Evolutionary conservation across 2,797 vertebrate genomes (phyloP), one percentile per base, ranked within the genome.

Genomic region (Xyrichtys novacula): DNA sequence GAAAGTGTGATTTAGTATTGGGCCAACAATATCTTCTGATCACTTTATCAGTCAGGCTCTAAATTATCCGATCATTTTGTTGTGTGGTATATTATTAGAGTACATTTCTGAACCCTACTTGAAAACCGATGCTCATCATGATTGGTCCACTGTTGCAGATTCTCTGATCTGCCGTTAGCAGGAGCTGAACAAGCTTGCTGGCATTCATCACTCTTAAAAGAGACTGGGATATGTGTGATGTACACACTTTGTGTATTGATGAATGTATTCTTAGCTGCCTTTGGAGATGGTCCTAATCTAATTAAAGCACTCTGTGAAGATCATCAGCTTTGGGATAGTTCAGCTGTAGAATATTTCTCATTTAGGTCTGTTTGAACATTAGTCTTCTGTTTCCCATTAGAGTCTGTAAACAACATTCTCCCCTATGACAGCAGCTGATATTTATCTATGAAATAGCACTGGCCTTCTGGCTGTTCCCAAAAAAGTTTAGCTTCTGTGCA

Each of bases 361-460:
- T 28, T 19, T 68, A 74, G 57, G 61, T 26, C 29, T 61, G 54
- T 70, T 69, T 43, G 57, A 77, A 62, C 19, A 60, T 72, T 56
- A 61, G 65, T 58, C 46, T 34, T 50, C 67, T 65, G 62, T 77
- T 86, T 85, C 36, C 63, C 75, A 44, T 44, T 44, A 74, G 55
- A 69, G 65, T 65, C 36, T 54, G 74, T 84, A 85, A 89, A 88
- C 78, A 88, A 23, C 23, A 6, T 15, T 25, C 76, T 82, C 74
- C 73, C 86, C 54, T 12, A 34, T 78, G 82, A 70, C 64, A 68
- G 65, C 44, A 29, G 64, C 80, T 88, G 83, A 84, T 88, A 84
- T 86, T 90, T 86, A 80, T 85, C 77, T 77, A 68, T 75, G 65
- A 78, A 84, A 80, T 78, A 81, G 34, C 64, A 34, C 50, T 62